Evolutionary conservation across 2,797 vertebrate genomes (phyloP), one percentile per base, ranked within the genome.

Genomic region (Onychomys leucogaster): DNA sequence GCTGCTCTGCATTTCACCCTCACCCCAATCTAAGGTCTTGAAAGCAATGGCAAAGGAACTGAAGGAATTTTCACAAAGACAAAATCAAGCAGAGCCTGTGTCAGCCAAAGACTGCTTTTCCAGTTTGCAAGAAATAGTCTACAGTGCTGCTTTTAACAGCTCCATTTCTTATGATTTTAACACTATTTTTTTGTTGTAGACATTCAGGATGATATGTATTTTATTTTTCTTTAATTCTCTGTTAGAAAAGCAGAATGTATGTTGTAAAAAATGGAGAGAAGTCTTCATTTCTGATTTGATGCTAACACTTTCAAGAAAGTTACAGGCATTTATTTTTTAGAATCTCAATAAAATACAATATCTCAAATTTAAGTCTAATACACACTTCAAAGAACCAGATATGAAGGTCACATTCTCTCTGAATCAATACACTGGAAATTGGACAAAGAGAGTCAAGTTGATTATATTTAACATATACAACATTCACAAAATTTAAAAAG

Each of bases 1-100:
- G 94, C 83, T 84, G 0, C 67, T 93, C 57, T 19, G 19, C 82
- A 87, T 86, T 69, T 97, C 69, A 85, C 77, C 92, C 97, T 71
- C 59, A 78, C 83, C 90, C 91, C 85, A 73, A n/a, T n/a, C 7
- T 0, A 32, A 37, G 73, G 43, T 81, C 81, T 82, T 83, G 25
- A 97, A 78, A 90, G 73, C 97, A 96, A 94, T 0, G 14, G 1
- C 73, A 87, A 94, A 55, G 19, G 29, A 73, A 41, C n/a, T 82
- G 52, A 87, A 94, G 85, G 65, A 95, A 73, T 43, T 92, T 57
- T 88, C 93, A 76, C 32, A 0, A 3, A 76, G 59, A 75, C 75
- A 96, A 78, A 94, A 90, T 19, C 67, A n/a, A 97, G 77, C 67
- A 91, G 59, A 82, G 8, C n/a, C 13, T 32, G 16, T 55, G 57